Base-by-base conservation (phyloP, 2,113 vertebrate genomes). In the Melanocharis versteri region DNA sequence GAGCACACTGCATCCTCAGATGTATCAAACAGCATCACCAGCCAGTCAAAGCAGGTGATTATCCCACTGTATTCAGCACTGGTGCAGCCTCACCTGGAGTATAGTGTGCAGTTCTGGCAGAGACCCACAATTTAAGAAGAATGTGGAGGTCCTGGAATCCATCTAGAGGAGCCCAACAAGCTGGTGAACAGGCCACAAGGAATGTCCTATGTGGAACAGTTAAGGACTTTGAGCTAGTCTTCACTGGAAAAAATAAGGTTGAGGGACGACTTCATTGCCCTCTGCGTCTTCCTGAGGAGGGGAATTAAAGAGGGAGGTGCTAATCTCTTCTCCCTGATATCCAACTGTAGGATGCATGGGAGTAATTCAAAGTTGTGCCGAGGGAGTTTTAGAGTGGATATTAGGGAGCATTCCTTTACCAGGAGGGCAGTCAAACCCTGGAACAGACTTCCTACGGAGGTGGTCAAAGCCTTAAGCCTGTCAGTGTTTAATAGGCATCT, bases 201-300 rank as follows among this genome's bases (percentile, higher is more conserved):
- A n/a, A 40, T 13, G 21, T 56, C 28, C 5, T 44, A 0, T 35
- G 22, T 39, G 9, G 10, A 45, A 4, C 2, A 22, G 7, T 2
- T 23, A 20, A 66, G 39, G 23, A 58, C 5, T 75, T 47, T 24
- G 13, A 12, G 6, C 12, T 58, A 53, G 11, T 6, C 5, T 15
- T 60, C 24, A 37, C 26, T 44, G 31, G 35, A 39, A 47, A 60
- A 66, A 61, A 66, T 14, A 3, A 56, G 31, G 2, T 14, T 31
- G 15, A 39, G 11, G 19, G 10, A 16, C 5, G 7, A 57, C 7
- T 12, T 16, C 8, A 30, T 26, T 42, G 37, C 9, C 24, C 5
- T 62, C 37, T 68, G 8, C 30, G 37, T 44, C 30, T 87, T 83
- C 20, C 54, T 66, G 54, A 37, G 13, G 8, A 51, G 8, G 3